These are phyloP conservation scores for Labeo calbasu DNA, from an alignment of 2,797 vertebrate genomes.

Conservation along the genomic window DNA sequence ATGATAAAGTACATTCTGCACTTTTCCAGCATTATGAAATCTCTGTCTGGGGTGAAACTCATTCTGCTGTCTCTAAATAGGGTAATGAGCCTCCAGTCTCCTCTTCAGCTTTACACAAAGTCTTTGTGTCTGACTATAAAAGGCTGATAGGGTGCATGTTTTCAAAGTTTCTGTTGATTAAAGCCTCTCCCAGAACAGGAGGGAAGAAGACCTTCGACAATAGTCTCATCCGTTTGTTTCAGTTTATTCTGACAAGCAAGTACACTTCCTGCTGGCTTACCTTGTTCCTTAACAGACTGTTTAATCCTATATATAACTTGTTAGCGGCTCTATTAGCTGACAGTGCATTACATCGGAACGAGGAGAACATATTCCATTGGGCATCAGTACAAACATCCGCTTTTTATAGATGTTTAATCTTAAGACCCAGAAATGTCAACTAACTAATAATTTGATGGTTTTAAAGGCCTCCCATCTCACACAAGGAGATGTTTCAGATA, in stretches of 20 bases:
- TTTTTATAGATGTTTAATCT: constrained; percentile 11
- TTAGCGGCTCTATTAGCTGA: neutral
- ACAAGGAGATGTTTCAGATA: neutral
- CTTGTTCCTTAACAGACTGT: neutral
- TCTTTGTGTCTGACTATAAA: constrained; percentile 9
- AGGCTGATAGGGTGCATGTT: constrained; percentile 9
- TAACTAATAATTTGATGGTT: neutral
- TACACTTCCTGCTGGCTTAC: neutral
- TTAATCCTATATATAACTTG: neutral
- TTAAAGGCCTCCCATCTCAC: neutral
- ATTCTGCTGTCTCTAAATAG: neutral
- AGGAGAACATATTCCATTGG: neutral
- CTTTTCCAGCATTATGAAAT: constrained; percentile 26
- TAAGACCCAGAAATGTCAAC: neutral
- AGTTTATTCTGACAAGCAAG: neutral
- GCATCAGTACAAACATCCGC: neutral
- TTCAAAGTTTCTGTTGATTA: constrained; percentile 21
- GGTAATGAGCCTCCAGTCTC: constrained; percentile 17
- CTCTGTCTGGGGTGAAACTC: neutral
- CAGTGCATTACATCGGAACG: neutral
- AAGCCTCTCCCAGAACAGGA: neutral
- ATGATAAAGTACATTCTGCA: constrained; percentile 13
- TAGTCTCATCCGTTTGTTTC: neutral
- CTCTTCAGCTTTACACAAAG: constrained; percentile 2
- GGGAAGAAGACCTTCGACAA: neutral